phyloP scores from a whole-genome alignment of 2,113 vertebrate genomes.

The Sphyrna mokarran region DNA sequence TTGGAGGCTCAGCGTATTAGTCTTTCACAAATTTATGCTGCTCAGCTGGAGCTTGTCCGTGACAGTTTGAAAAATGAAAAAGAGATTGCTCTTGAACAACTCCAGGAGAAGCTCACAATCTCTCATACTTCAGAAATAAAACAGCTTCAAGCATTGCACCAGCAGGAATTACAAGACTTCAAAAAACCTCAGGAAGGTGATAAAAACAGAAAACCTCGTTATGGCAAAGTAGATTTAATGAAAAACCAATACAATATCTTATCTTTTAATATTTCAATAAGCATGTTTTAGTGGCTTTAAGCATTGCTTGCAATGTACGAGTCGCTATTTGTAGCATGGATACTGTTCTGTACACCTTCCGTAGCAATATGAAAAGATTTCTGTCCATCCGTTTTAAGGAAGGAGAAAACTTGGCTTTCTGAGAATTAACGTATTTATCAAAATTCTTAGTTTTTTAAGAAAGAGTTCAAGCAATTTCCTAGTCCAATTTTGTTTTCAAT shows the following conservation, averaged over 20 bases:
- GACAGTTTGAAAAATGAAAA: slow-evolving; percentile 61
- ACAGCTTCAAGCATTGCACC: slow-evolving; percentile 57
- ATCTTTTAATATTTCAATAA: background rate
- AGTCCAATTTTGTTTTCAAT: background rate
- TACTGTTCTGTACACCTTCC: background rate
- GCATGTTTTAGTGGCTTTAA: background rate
- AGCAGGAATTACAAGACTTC: slow-evolving; percentile 53
- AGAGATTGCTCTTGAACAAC: slow-evolving; percentile 57
- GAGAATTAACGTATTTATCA: background rate
- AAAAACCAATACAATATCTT: slow-evolving; percentile 35
- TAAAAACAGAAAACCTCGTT: background rate
- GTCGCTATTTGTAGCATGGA: background rate
- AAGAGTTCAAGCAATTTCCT: background rate
- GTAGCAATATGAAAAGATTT: background rate
- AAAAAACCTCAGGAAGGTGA: slow-evolving; percentile 57
- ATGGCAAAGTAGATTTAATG: slow-evolving; percentile 37
- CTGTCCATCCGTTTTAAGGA: background rate
- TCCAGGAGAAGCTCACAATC: slow-evolving; percentile 58
- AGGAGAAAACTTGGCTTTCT: background rate
- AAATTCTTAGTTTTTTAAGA: background rate
- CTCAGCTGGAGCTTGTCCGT: slow-evolving; percentile 73
- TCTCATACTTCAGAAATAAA: slow-evolving; percentile 54
- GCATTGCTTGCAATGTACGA: background rate
- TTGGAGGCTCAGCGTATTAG: slow-evolving; percentile 87
- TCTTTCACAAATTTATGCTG: slow-evolving; percentile 79